Evolutionary conservation across 2,113 vertebrate species (phyloP), one percentile per base, ranked within the genome.

Genomic region (Dinomys branickii): DNA sequence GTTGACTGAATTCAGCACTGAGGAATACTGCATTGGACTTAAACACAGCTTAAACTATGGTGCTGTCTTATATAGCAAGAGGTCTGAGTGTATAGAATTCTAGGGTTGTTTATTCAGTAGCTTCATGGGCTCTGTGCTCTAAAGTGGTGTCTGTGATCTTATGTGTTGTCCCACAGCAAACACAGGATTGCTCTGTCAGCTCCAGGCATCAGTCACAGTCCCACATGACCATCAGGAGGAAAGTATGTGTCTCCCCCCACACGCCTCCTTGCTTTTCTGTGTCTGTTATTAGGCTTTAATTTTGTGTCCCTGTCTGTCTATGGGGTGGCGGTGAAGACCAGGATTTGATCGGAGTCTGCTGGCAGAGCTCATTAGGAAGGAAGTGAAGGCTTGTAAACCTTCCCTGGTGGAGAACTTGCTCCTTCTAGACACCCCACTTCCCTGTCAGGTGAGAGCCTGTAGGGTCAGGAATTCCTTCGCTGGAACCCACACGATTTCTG

Each of bases 391-490:
- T 41, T 33, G 17, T 10, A 35, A 4, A 4, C 58, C 12, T 44
- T 26, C 56, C 38, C 38, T 16, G 33, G 7, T 0, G 0, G 56
- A 69, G 10, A 61, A 5, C 75, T 33, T 5, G 12, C 13, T 19
- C 4, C 63, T 56, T 44, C 83, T 28, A 77, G 41, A 20, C 16
- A 20, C 38, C 5, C 4, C 20, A 12, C 30, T 83, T 30, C 54
- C 58, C 41, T 17, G 1, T 33, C 81, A 5, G 0, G 17, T 0
- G 8, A 35, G 1, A 22, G 11, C 38, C 16, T 35, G 17, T 69
- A 52, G 35, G 4, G 0, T 52, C 22, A 41, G 47, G 7, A 33
- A 13, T 52, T 14, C 73, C 20, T 33, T 71, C 82, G 3, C 0
- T 13, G 20, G 17, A 61, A 47, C 75, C 81, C 52, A 38, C 33